Base-by-base conservation (phyloP, 2,888 invertebrate species). In the Chrysolina americana region DNA sequence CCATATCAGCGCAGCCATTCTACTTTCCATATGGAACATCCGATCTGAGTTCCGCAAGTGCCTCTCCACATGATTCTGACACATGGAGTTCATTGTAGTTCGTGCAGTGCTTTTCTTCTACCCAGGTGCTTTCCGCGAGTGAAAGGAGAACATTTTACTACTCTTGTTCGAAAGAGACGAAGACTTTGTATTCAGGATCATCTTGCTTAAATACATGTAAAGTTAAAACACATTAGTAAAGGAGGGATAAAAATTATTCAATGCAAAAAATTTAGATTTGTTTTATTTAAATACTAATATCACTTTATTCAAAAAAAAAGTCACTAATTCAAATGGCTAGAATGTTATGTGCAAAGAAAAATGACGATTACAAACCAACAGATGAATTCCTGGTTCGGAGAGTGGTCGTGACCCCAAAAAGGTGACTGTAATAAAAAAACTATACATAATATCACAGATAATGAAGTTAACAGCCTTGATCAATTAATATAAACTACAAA, bases 401-500 rank as follows among this genome's bases (percentile, higher is more conserved):
- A 78, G 75, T 76, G 72, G 77, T 75, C 65, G 78, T 78, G 8
- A 78, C 79, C 81, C 81, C 81, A 81, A 81, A 76, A 81, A 83
- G 81, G 83, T 79, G 86, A 87, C 87, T 87, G 87, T 80, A 88
- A 88, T 87, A 87, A 83, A 87, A 87, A 87, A 87, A 85, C 81
- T 82, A 81, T 81, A 85, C 87, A 84, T 87, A 87, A 85, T 86
- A 87, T 88, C 87, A 87, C 87, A 88, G 85, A 80, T 78, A 78
- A 81, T 63, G 75, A 73, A 74, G 76, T 76, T 76, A 78, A 81
- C 76, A 81, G 80, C 81, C 81, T 82, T 82, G 65, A 73, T 73
- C 62, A 75, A 71, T 59, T 73, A 80, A 71, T 66, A 74, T 68
- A 75, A 56, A n/a, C 28, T 66, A 66, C 48, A 65, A 68, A 62